These are phyloP conservation scores for Lasioglossum albipes DNA, from an alignment of 1,140 invertebrate species.

Conservation along the genomic window DNA sequence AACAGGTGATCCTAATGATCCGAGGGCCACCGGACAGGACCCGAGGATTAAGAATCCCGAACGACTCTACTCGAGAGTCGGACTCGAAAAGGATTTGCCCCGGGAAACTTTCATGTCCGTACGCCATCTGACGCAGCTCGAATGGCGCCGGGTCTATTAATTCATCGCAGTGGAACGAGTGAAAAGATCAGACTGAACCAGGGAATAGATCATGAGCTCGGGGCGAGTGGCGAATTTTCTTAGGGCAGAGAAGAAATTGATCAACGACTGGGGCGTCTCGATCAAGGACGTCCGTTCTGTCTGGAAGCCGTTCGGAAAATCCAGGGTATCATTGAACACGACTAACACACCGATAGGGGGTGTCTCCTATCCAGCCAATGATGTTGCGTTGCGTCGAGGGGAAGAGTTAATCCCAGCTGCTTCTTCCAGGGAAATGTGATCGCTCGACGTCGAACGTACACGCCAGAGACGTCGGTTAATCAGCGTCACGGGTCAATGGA, in stretches of 20 bases:
- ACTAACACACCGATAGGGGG: background rate
- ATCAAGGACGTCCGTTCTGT: background rate
- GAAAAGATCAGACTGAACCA: background rate
- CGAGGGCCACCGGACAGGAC: background rate
- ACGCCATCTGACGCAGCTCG: background rate
- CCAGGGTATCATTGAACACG: slow-evolving; percentile 4
- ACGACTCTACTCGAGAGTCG: background rate
- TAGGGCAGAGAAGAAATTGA: slow-evolving; percentile 12
- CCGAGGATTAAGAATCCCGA: background rate
- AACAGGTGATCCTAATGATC: slow-evolving; percentile 34
- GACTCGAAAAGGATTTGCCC: background rate
- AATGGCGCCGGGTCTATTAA: background rate
- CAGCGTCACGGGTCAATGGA: slow-evolving; percentile 13
- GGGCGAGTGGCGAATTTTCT: background rate
- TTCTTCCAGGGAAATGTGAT: slow-evolving; percentile 2
- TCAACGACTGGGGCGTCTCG: background rate
- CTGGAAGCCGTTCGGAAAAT: slow-evolving; percentile 13
- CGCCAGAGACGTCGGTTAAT: background rate
- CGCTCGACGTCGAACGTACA: background rate
- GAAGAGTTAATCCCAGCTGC: slow-evolving; percentile 3
- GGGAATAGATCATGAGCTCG: background rate
- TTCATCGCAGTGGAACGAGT: background rate
- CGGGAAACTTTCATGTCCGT: background rate
- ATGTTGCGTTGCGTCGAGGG: background rate
- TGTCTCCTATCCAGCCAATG: background rate